These are phyloP conservation scores for Thunnus thynnus DNA, from an alignment of 2,113 vertebrate genomes.

Conservation along the genomic window DNA sequence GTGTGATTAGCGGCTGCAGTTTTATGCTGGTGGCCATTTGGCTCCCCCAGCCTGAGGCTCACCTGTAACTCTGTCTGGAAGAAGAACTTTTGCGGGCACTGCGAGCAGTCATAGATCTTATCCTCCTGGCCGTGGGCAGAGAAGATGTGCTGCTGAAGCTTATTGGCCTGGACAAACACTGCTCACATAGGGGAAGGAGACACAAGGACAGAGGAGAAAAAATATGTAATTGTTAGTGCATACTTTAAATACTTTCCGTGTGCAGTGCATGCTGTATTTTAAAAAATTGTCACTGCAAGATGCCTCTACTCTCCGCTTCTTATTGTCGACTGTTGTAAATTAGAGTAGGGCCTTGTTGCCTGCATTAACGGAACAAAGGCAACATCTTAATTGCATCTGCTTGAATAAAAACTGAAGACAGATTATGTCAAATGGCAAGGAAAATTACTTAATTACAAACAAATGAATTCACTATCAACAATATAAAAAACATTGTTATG, in stretches of 20 bases:
- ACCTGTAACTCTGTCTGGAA: constrained; percentile 99
- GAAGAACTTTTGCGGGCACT: constrained; percentile 99
- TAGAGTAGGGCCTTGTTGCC: constrained; percentile 25
- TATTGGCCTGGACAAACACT: constrained; percentile 99
- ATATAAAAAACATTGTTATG: constrained; percentile 48
- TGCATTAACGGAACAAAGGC: constrained; percentile 45
- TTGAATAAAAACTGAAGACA: constrained; percentile 45
- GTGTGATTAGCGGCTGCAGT: constrained; percentile 48
- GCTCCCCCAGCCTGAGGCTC: constrained; percentile 61
- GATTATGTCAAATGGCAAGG: constrained; percentile 60
- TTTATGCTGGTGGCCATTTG: constrained; percentile 31
- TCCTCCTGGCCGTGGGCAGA: constrained; percentile 99
- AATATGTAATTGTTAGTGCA: background rate
- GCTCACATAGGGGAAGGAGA: constrained; percentile 62
- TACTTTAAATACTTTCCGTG: background rate
- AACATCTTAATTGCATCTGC: constrained; percentile 44
- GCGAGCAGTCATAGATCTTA: constrained; percentile 99
- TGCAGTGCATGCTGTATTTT: background rate
- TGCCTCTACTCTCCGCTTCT: background rate
- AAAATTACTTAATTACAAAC: constrained; percentile 65
- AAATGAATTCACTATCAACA: constrained; percentile 54
- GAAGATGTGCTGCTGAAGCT: constrained; percentile 99
- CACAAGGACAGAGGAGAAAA: constrained; percentile 25
- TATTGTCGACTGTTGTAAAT: constrained; percentile 28
- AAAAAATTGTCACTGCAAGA: background rate